Conservation (phyloP, 2,797 vertebrate species). For the Sebastolobus altivelis region DNA sequence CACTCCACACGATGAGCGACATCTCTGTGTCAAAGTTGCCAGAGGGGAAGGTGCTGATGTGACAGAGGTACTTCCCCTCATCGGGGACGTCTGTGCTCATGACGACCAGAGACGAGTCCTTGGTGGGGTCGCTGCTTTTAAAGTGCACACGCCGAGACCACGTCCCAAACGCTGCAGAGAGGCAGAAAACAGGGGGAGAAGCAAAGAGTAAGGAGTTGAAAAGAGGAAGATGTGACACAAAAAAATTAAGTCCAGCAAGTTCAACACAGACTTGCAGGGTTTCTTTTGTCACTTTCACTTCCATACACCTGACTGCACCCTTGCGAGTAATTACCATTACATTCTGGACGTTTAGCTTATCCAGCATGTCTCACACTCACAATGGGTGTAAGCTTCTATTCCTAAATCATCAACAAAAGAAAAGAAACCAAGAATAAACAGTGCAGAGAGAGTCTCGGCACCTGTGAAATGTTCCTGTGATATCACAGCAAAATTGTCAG, state of each 20-base stretch:
- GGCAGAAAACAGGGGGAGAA: neutral
- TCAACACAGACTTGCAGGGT: slow-evolving; percentile 8
- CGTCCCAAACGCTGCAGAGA: slow-evolving; percentile 62
- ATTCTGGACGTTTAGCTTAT: neutral
- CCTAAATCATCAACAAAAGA: neutral
- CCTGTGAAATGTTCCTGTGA: neutral
- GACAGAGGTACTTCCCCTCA: slow-evolving; percentile 89
- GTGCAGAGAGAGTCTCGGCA: neutral
- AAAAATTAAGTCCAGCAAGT: slow-evolving; percentile 22
- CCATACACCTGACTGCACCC: neutral
- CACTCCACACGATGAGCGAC: slow-evolving; percentile 85
- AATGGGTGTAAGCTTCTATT: neutral
- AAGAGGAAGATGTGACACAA: slow-evolving; percentile 13
- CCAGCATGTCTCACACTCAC: neutral
- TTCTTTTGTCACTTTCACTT: slow-evolving; percentile 37
- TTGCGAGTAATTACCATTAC: neutral
- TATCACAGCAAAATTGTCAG: neutral
- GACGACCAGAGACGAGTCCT: slow-evolving; percentile 81
- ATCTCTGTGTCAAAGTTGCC: slow-evolving; percentile 87
- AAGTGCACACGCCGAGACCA: slow-evolving; percentile 75
- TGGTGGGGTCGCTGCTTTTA: slow-evolving; percentile 64
- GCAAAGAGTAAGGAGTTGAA: neutral
- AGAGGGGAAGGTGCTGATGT: slow-evolving; percentile 86
- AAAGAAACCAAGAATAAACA: neutral
- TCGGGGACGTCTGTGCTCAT: slow-evolving; percentile 77